Percentiles rank a stretch among this genome's conserved stretches.
Evolutionary conservation across 2,113 vertebrate genomes (phyloP).

Genomic region (Numenius arquata): DNA sequence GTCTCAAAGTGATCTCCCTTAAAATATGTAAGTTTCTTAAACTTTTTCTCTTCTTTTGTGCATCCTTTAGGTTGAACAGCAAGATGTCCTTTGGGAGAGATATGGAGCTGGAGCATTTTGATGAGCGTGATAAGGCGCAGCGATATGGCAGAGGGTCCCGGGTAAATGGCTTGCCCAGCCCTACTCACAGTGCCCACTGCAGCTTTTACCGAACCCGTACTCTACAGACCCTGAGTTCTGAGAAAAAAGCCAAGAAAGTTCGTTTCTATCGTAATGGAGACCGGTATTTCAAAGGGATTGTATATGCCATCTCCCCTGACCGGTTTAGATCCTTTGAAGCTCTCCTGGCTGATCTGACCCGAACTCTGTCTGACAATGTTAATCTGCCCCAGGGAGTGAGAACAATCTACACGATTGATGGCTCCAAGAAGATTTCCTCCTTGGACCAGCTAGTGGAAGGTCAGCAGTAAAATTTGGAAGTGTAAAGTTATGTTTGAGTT

Average conservation of each 20-base stretch:
- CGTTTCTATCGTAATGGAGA: constrained; percentile 98
- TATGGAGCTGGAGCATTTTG: constrained; percentile 98
- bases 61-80: constrained; percentile 54
- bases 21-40: not conserved
- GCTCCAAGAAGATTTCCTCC: constrained; percentile 83
- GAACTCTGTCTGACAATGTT: constrained; percentile 94
- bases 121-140: constrained; percentile 94
- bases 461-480: constrained; percentile 62
- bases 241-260: constrained; percentile 98
- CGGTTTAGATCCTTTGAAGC: constrained; percentile 93
- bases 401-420: constrained; percentile 92
- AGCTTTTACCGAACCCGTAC: constrained; percentile 97
- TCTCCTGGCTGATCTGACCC: constrained; percentile 94
- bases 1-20: not conserved
- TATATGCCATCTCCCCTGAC: constrained; percentile 95
- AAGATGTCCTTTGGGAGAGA: constrained; percentile 80
- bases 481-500: not conserved
- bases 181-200: constrained; percentile 98
- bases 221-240: constrained; percentile 90
- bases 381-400: constrained; percentile 96
- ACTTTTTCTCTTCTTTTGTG: constrained; percentile 1
- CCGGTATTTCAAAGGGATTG: constrained; percentile 97
- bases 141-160: constrained; percentile 88
- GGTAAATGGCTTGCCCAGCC: constrained; percentile 93
- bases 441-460: constrained; percentile 96